Base-by-base conservation (phyloP, 2,797 vertebrate species). In the Pyrocephalus nanus region DNA sequence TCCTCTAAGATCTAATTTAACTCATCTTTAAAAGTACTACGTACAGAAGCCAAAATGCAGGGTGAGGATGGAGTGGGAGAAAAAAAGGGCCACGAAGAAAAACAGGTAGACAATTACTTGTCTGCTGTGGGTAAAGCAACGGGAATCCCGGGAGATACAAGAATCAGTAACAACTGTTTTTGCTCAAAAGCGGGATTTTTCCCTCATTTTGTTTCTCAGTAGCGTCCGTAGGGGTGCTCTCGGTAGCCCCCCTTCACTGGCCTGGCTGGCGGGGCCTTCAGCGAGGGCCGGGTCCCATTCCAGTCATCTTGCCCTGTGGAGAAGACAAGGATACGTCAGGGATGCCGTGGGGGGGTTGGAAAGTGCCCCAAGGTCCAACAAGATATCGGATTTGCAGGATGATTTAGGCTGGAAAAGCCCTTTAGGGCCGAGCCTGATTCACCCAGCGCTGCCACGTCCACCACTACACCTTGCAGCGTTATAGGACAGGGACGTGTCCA, bases 81-180 rank as follows among this genome's bases (percentile, higher is more conserved):
- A 97, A 97, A 97, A 97, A 97, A 97, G 97, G 97, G 98, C 98
- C 98, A 98, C 96, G 96, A 98, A 98, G 98, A 98, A 98, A 98
- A 98, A 98, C 98, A 98, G 99, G 98, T 98, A 97, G 98, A 99
- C 98, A 99, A 99, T 99, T 99, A 99, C 99, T 99, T 99, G 99
- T 99, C 98, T 99, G 98, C 97, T 98, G 99, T 98, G 98, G 98
- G 98, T 97, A 99, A 99, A 99, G 99, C 98, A 98, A 99, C 98
- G 98, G 99, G 98, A 99, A 98, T 99, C 98, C 98, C 95, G 98
- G 99, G 98, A 98, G 98, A 99, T 99, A 99, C 98, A 98, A 98
- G 98, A 98, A 98, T 98, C 98, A 98, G 98, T 95, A 98, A 99
- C 98, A 98, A 98, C 97, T 97, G 96, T 98, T 77, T 98, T 98